A percentile compares a stretch with the other conserved stretches of the same genome.
Conservation (phyloP, 2,113 vertebrate genomes). For the Cynopterus brachyotis region DNA sequence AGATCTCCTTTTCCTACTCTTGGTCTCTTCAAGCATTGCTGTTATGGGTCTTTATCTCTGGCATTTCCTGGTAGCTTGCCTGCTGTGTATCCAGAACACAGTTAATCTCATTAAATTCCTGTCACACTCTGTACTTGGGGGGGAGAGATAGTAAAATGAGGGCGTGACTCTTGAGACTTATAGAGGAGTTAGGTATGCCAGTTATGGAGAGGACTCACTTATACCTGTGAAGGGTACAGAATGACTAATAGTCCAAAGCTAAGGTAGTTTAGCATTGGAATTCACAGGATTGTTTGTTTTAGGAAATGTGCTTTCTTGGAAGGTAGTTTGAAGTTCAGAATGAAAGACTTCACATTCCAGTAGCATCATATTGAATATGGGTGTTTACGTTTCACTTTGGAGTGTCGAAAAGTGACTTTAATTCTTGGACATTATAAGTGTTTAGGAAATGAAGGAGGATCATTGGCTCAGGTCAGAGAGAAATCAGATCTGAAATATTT, state of each 20-base stretch:
- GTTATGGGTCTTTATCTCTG: not conserved
- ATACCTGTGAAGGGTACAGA: not conserved
- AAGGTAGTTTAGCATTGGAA: not conserved
- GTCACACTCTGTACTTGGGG: not conserved
- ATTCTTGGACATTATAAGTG: not conserved
- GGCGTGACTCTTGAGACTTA: not conserved
- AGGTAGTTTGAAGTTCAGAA: not conserved
- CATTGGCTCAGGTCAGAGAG: not conserved
- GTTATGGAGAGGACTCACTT: not conserved
- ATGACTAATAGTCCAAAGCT: not conserved
- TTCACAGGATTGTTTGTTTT: not conserved
- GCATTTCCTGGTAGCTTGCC: constrained; percentile 20
- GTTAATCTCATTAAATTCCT: not conserved
- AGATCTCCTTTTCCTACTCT: not conserved
- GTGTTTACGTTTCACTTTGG: not conserved
- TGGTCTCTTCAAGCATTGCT: not conserved
- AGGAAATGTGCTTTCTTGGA: not conserved
- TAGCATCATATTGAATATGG: not conserved
- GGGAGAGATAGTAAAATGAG: not conserved
- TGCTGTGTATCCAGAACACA: not conserved
- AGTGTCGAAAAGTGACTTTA: not conserved
- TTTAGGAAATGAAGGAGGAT: not conserved
- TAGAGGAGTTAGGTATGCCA: not conserved
- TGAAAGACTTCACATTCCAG: not conserved
- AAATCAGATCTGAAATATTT: constrained; percentile 22